Evolutionary conservation across 2,113 vertebrate species (phyloP), one percentile per base, ranked within the genome.

Genomic region (Chrysochloris asiatica): DNA sequence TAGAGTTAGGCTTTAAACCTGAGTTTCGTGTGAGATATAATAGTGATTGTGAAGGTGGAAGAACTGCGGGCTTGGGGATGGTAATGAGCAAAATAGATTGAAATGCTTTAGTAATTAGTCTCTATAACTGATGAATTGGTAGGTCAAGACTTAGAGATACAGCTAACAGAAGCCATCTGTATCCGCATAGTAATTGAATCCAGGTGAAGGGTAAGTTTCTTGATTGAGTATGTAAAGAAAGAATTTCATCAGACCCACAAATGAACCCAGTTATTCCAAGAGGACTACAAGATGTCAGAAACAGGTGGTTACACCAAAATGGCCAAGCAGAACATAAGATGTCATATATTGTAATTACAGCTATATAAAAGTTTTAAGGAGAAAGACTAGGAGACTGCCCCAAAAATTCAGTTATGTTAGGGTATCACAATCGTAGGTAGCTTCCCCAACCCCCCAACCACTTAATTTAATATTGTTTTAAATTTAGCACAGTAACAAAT

Each of bases 151-250:
- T 24, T 73, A n/a, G 87, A 90, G 75, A 72, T 59, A 33, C 36
- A 75, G 75, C 92, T 88, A 84, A 90, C 63, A 86, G 85, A 54
- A 91, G 81, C 86, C 86, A 73, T 86, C 81, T 93, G 76, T 89
- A 5, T 45, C 33, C 22, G 2, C n/a, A 3, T 2, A 63, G 69
- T 90, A 73, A 86, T 84, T 47, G 86, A 72, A 72, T 85, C 61
- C 84, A 76, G 76, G 61, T 47, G 38, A 33, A 26, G 52, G 80
- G 71, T 50, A 6, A 41, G 41, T 63, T 80, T 90, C 76, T 33
- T 69, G 69, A 88, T 17, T 89, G 67, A 83, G 17, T 21, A n/a
- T 26, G 69, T 67, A 52, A 52, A 78, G 78, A 50, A 91, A 33
- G 86, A 50, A 84, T 67, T 47, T 77, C 54, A 2, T 3, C 67